phyloP scores from a whole-genome alignment of 2,113 vertebrate genomes.

The Lepus timidus region DNA sequence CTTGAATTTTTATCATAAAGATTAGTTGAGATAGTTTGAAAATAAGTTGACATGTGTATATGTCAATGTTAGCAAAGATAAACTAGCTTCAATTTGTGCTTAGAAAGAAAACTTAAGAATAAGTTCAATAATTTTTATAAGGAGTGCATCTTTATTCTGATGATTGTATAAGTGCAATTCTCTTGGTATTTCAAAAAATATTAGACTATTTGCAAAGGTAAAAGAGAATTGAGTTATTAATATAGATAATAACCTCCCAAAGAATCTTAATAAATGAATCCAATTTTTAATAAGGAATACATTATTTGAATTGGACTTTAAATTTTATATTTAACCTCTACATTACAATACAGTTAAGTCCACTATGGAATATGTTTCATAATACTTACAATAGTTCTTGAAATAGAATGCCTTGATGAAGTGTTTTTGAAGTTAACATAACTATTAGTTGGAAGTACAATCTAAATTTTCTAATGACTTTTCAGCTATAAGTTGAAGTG shows the following conservation, averaged over 20 bases:
- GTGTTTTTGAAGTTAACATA: constrained; percentile 51
- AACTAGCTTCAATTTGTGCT: not conserved
- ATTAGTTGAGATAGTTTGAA: not conserved
- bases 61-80: not conserved
- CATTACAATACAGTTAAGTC: not conserved
- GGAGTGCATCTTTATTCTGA: not conserved
- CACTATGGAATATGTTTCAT: not conserved
- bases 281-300: not conserved
- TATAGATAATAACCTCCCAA: not conserved
- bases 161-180: not conserved
- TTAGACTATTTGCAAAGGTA: not conserved
- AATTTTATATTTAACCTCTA: constrained; percentile 54
- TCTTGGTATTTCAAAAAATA: not conserved
- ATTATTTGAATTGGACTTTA: constrained; percentile 13
- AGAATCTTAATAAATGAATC: constrained; percentile 49
- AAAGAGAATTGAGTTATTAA: constrained; percentile 8
- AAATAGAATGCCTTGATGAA: constrained; percentile 29
- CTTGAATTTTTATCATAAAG: not conserved
- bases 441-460: constrained; percentile 41
- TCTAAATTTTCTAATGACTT: constrained; percentile 64
- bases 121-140: not conserved
- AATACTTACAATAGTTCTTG: not conserved
- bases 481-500: constrained; percentile 45
- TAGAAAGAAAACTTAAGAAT: not conserved
- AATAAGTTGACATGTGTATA: not conserved